phyloP scores from a whole-genome alignment of 2,888 invertebrate species.

The Gibbula magus region DNA sequence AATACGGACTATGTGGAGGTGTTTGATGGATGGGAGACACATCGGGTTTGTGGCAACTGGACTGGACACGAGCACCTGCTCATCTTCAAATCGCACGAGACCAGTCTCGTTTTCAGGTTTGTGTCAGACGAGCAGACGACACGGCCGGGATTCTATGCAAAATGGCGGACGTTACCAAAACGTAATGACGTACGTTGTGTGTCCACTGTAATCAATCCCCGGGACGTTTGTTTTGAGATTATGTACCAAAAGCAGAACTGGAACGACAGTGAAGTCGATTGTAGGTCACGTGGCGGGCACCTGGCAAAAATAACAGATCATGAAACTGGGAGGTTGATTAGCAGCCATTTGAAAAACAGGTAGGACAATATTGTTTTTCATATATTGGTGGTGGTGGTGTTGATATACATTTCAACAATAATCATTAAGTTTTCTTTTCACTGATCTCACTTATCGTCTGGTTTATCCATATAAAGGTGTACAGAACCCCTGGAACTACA shows the following conservation, averaged over 20 bases:
- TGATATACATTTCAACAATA: too few relatives aligned
- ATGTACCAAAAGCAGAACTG: slow-evolving; percentile 40
- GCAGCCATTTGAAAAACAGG: slow-evolving; percentile 40
- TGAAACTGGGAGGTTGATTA: slow-evolving; percentile 39
- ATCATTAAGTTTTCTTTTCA: too few relatives aligned
- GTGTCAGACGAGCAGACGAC: slow-evolving; percentile 43
- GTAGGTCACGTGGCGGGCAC: slow-evolving; percentile 44
- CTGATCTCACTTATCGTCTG: too few relatives aligned
- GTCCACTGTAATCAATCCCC: slow-evolving; percentile 35
- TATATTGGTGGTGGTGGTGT: too few relatives aligned
- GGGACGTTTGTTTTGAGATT: slow-evolving; percentile 45
- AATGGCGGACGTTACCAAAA: slow-evolving; percentile 42
- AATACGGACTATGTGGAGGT: slow-evolving; percentile 55
- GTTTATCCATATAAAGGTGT: too few relatives aligned
- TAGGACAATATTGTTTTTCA: slow-evolving; percentile 20
- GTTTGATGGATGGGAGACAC: slow-evolving; percentile 23
- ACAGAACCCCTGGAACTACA: too few relatives aligned
- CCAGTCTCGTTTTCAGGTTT: slow-evolving; percentile 44
- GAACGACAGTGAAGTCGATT: slow-evolving; percentile 47
- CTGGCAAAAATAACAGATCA: slow-evolving; percentile 45
- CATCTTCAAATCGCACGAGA: slow-evolving; percentile 41
- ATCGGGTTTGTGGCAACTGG: slow-evolving; percentile 57
- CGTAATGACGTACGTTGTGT: slow-evolving; percentile 28
- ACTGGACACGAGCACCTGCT: slow-evolving; percentile 44
- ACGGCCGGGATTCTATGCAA: slow-evolving; percentile 45